Evolutionary conservation across 2,888 invertebrate species (phyloP).

Genomic region (Falcaria lacertinaria): DNA sequence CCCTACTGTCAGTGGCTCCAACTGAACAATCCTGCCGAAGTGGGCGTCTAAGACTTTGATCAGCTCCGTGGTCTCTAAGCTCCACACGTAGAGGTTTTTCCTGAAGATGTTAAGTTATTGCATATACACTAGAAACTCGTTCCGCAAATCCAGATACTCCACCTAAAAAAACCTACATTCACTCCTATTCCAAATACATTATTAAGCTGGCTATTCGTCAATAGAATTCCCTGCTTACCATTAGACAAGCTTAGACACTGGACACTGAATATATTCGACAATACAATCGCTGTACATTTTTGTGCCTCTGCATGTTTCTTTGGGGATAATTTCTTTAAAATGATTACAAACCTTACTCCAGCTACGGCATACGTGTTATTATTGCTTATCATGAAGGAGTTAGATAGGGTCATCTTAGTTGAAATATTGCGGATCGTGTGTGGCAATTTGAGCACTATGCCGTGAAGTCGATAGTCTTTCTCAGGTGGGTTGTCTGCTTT

Average conservation of each 20-base stretch:
- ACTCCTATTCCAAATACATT: no score
- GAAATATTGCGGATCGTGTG: conserved; percentile 96
- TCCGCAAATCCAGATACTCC: no score
- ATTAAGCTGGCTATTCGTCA: no score
- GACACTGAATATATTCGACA: no score
- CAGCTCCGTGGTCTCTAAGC: conserved; percentile 87
- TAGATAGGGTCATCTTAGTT: conserved; percentile 93
- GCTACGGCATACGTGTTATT: conserved; percentile 95
- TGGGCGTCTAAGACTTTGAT: conserved; percentile 97
- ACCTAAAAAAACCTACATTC: no score
- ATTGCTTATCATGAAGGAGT: conserved; percentile 95
- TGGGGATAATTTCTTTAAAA: no score
- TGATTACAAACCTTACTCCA: conserved; percentile 85
- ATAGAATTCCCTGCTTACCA: no score
- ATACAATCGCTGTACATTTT: no score
- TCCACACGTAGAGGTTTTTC: conserved; percentile 97
- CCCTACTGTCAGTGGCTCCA: conserved; percentile 91
- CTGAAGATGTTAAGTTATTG: no score
- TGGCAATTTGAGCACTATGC: conserved; percentile 85
- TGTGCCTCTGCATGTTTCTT: no score
- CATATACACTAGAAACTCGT: no score
- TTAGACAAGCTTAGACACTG: no score
- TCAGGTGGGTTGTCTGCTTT: conserved; percentile 51
- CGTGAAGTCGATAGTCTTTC: conserved; percentile 64
- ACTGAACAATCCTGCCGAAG: conserved; percentile 96